Evolutionary conservation across 2,113 vertebrate species (phyloP), one percentile per base, ranked within the genome.

Genomic region (Dendrocopos noguchii): DNA sequence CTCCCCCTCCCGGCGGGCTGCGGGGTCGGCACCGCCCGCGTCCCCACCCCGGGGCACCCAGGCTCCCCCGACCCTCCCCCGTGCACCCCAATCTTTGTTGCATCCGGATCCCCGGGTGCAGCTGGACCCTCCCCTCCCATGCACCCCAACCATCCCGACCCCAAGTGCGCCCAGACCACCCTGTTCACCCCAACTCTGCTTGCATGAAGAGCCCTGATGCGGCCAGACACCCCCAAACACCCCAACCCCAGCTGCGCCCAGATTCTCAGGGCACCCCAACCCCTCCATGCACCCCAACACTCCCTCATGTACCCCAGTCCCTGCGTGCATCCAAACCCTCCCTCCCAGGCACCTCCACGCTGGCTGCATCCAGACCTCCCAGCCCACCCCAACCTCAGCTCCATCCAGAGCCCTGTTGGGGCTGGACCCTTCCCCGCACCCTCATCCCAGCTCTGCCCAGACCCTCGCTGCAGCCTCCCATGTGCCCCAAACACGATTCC

Each of bases 401-500:
- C 5, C 63, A 19, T 6, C 36, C 36, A 64, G 36, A 63, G 60
- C 34, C 60, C 22, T 36, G 15, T 7, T 4, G 31, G 47, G 17
- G 33, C 47, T 0, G 4, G 16, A 20, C 24, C 28, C 10, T 28
- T 18, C 63, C n/a, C 13, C 20, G 14, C 76, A 33, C 22, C 29
- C 36, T 25, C 29, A 4, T 24, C 18, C 12, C 44, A 34, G 20
- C 2, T 6, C 4, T 39, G 19, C 4, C 33, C 70, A 29, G 12
- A 33, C 3, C 82, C 61, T 27, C 3, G 2, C 7, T 6, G 8
- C n/a, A 47, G 21, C 21, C 56, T 24, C 29, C 17, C 5, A 3
- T 0, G 4, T 3, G 2, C 29, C 44, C 42, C 31, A 46, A 60
- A 29, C 34, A 33, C 1, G 8, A 2, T 19, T 34, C 33, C 61